Evolutionary conservation across 2,888 invertebrate genomes (phyloP).

Genomic region (Andrena minutula): DNA sequence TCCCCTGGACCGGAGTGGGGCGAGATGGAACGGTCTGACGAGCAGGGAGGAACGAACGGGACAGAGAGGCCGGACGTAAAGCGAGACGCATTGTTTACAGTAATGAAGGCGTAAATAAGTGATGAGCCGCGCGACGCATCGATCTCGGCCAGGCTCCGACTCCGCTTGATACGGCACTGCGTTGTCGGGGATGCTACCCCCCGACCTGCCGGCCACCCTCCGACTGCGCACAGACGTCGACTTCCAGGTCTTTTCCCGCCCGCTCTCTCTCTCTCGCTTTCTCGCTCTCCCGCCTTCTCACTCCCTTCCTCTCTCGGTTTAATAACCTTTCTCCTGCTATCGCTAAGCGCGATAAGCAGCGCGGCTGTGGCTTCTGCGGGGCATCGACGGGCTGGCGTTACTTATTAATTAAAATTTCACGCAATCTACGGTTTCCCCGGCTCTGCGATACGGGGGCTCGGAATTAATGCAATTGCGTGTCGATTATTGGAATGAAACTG

Average conservation of each 20-base stretch:
- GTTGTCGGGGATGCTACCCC: constrained; percentile 33
- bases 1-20: constrained; percentile 26
- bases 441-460: background rate
- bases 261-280: constrained; percentile 13
- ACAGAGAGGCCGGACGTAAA: constrained; percentile 65
- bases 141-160: constrained; percentile 68
- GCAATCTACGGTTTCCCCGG: background rate
- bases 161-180: constrained; percentile 63
- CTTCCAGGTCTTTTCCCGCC: constrained; percentile 55
- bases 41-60: constrained; percentile 19
- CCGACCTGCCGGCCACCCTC: constrained; percentile 32
- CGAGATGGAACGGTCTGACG: constrained; percentile 55
- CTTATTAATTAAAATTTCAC: constrained; percentile 46
- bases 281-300: background rate
- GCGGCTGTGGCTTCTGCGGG: constrained; percentile 19
- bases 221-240: constrained; percentile 40
- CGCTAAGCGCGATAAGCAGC: constrained; percentile 40
- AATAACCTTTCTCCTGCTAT: constrained; percentile 62
- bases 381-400: constrained; percentile 47
- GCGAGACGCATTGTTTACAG: constrained; percentile 81
- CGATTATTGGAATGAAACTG: constrained; percentile 3
- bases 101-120: constrained; percentile 83
- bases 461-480: background rate
- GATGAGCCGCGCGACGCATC: constrained; percentile 78
- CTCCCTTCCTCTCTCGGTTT: constrained; percentile 45